phyloP scores from a whole-genome alignment of 2,888 invertebrate species.

The Cataglyphis albicans region DNA sequence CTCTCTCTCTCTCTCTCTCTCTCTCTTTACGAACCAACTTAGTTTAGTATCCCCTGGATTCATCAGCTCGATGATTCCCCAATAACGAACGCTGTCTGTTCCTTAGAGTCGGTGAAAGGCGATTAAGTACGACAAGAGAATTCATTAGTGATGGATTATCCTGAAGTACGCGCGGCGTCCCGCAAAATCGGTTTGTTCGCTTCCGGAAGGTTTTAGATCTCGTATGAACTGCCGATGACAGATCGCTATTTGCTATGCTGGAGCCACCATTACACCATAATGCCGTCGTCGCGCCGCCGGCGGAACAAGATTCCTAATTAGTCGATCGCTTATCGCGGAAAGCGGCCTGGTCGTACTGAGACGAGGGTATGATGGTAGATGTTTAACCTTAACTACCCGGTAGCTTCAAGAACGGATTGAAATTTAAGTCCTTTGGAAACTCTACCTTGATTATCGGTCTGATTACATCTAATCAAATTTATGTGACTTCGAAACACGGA shows the following conservation, averaged over 20 bases:
- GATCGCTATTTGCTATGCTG: slow-evolving; percentile 59
- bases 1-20: no score
- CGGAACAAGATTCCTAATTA: slow-evolving; percentile 52
- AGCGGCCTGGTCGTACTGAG: slow-evolving; percentile 8
- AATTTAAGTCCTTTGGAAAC: slow-evolving; percentile 27
- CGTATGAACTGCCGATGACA: slow-evolving; percentile 59
- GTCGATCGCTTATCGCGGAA: slow-evolving; percentile 53
- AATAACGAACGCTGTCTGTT: slow-evolving; percentile 67
- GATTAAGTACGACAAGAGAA: slow-evolving; percentile 70
- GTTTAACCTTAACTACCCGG: slow-evolving; percentile 53
- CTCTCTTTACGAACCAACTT: not conserved
- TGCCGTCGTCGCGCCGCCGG: slow-evolving; percentile 42
- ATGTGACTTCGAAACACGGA: not conserved
- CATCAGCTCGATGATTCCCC: slow-evolving; percentile 55
- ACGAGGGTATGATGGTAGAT: slow-evolving; percentile 25
- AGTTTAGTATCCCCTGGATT: slow-evolving; percentile 4
- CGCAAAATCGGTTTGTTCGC: slow-evolving; percentile 51
- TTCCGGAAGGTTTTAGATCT: slow-evolving; percentile 39
- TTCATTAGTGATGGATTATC: slow-evolving; percentile 69
- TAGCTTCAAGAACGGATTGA: slow-evolving; percentile 57
- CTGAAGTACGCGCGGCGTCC: slow-evolving; percentile 36
- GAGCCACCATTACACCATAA: slow-evolving; percentile 43
- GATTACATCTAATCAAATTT: slow-evolving; percentile 15
- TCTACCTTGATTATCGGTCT: slow-evolving; percentile 11
- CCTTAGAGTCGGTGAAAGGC: slow-evolving; percentile 59